Conservation (phyloP, 2,113 vertebrate genomes). For the Saguinus imperator region DNA sequence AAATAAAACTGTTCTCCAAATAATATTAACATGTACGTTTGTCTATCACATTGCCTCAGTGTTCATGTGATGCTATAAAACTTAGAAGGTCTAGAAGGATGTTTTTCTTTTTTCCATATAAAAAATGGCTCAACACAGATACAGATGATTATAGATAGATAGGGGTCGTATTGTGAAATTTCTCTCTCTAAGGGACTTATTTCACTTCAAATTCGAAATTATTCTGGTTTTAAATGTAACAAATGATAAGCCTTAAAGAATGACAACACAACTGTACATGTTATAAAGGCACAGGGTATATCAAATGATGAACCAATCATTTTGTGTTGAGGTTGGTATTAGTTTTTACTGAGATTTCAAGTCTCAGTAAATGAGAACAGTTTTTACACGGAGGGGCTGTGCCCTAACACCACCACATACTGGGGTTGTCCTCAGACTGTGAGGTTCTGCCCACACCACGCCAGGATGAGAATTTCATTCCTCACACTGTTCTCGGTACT, state of each 20-base stretch:
- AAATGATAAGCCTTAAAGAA: too few relatives aligned
- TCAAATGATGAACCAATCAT: neutral
- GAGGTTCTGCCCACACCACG: too few relatives aligned
- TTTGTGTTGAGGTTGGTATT: neutral
- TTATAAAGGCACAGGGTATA: neutral
- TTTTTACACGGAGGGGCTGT: neutral
- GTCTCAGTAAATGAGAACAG: neutral
- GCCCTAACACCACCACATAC: too few relatives aligned
- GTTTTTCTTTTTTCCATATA: neutral
- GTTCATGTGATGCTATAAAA: neutral
- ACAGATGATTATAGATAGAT: neutral
- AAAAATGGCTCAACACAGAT: neutral
- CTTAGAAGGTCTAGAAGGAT: neutral
- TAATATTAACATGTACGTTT: neutral
- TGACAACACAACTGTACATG: neutral
- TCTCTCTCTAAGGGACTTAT: neutral
- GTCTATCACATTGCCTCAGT: neutral
- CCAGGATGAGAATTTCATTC: too few relatives aligned
- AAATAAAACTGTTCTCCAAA: neutral
- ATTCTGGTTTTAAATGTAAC: too few relatives aligned
- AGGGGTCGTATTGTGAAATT: neutral
- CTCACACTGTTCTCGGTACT: neutral
- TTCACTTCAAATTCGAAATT: neutral
- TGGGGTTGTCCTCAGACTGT: too few relatives aligned
- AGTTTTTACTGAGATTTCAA: neutral